A percentile compares a stretch with the other conserved stretches of the same genome.
Conservation (phyloP, 1,140 invertebrate species). For the Andrena cerasifolii region DNA sequence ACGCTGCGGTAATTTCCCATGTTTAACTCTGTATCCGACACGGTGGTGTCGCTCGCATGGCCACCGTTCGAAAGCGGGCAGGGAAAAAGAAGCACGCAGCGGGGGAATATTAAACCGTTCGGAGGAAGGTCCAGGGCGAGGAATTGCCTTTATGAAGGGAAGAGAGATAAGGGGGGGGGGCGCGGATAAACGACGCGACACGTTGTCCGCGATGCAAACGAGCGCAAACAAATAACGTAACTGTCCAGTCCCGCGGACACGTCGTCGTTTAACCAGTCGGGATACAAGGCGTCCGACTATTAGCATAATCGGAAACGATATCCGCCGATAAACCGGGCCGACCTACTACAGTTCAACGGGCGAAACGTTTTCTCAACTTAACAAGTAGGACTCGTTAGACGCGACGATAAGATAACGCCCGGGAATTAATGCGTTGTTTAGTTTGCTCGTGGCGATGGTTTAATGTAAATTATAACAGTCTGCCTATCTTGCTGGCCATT, state of each 20-base stretch:
- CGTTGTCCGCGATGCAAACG: conserved; percentile 61
- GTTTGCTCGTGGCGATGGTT: conserved; percentile 16
- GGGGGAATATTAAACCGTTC: not conserved
- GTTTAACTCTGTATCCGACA: conserved; percentile 13
- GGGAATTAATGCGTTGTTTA: conserved; percentile 24
- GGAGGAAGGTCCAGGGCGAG: conserved; percentile 24
- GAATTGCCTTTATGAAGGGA: conserved; percentile 41
- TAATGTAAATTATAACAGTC: conserved; percentile 35
- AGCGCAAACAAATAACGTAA: conserved; percentile 57
- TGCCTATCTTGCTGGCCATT: conserved; percentile 15
- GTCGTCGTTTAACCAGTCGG: conserved; percentile 40
- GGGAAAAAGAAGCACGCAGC: conserved; percentile 5
- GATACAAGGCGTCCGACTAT: conserved; percentile 41
- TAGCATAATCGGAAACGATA: conserved; percentile 65
- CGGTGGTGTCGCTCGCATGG: not conserved
- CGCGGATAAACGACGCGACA: conserved; percentile 17
- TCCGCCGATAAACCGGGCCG: conserved; percentile 59
- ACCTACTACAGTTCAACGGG: conserved; percentile 20
- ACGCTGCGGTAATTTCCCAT: conserved; percentile 2
- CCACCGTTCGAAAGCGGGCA: no score
- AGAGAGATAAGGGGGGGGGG: conserved; percentile 12
- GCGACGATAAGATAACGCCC: conserved; percentile 37
- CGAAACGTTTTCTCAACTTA: conserved; percentile 38
- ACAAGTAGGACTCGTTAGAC: conserved; percentile 48
- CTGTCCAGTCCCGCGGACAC: conserved; percentile 48